Base-by-base conservation (phyloP, 30 jellyfish, hydroid and myxozoan species). In the Hydractinia symbiolongicarpus region DNA sequence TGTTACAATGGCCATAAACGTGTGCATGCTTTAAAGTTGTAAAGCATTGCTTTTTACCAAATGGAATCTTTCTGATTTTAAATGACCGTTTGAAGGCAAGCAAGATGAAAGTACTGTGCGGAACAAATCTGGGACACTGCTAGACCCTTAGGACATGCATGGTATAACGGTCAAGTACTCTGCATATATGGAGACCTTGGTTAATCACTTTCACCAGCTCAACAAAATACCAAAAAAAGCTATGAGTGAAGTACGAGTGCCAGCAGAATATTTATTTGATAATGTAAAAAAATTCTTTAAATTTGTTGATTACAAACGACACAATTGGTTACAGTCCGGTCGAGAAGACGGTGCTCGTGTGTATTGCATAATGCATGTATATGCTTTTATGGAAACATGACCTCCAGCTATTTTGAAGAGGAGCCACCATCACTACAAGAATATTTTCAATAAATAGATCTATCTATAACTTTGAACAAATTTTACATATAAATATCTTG, bases 211-310 rank as follows among this genome's bases (percentile, higher is more conserved):
- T 49, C 84, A 11, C 78, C n/a, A 75, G 83, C 5, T 75, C 53
- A 77, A 77, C 69, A 78, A 61, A 49, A 85, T 30, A 30, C 44
- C n/a, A n/a, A 57, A 69, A 49, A 58, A 55, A 81, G 40, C 78
- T 85, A n/a, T n/a, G 95, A 85, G 95, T 67, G 44, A 55, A 76
- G 90, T 86, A 17, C 60, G 95, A 49, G 87, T 81, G 17, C 54
- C 87, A 21, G 86, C 72, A 8, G 90, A 80, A 69, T 86, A 90
- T 90, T 11, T 86, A 30, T 86, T 86, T 81, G 95, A 90, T 57
- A 90, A 72, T 58, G 73, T 82, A 30, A 79, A 54, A 8, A 69
- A 60, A 66, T 81, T 67, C 55, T 87, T 87, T 50, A 76, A 73
- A 51, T 82, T 76, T 82, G 53, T 82, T 88, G 30, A 76, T 76